Conservation (phyloP, 2,888 invertebrate genomes). For the Phlogophora meticulosa region DNA sequence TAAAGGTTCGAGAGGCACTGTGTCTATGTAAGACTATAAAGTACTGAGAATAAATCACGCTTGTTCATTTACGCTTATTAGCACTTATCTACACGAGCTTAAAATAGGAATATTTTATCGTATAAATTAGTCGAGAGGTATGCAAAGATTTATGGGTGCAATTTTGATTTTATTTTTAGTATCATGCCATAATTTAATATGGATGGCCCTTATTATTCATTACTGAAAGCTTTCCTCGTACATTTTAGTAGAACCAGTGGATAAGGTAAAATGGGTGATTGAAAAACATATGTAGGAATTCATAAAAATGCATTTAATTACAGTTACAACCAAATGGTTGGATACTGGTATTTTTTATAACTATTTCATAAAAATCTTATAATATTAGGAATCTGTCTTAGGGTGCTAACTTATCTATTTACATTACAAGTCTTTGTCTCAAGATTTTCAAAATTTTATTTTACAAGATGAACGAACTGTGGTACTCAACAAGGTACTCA, state of each 20-base stretch:
- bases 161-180: slow-evolving; percentile 58
- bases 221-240: background rate
- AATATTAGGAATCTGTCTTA: slow-evolving; percentile 90
- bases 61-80: slow-evolving; percentile 60
- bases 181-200: slow-evolving; percentile 32
- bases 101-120: slow-evolving; percentile 57
- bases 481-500: slow-evolving; percentile 29
- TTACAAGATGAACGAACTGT: slow-evolving; percentile 45
- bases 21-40: slow-evolving; percentile 39
- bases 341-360: slow-evolving; percentile 75
- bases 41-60: slow-evolving; percentile 54
- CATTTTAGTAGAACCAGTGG: background rate
- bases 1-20: slow-evolving; percentile 25
- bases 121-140: slow-evolving; percentile 59
- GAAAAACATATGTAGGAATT: slow-evolving; percentile 47
- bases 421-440: slow-evolving; percentile 88
- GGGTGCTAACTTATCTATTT: slow-evolving; percentile 83
- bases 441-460: slow-evolving; percentile 66
- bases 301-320: slow-evolving; percentile 74
- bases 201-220: slow-evolving; percentile 17
- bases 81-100: slow-evolving; percentile 47
- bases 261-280: slow-evolving; percentile 5
- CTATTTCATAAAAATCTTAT: slow-evolving; percentile 79
- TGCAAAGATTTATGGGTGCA: slow-evolving; percentile 58
- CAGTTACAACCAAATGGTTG: slow-evolving; percentile 75